Evolutionary conservation across 2,113 vertebrate species (phyloP).

Genomic region (Rynchops niger): DNA sequence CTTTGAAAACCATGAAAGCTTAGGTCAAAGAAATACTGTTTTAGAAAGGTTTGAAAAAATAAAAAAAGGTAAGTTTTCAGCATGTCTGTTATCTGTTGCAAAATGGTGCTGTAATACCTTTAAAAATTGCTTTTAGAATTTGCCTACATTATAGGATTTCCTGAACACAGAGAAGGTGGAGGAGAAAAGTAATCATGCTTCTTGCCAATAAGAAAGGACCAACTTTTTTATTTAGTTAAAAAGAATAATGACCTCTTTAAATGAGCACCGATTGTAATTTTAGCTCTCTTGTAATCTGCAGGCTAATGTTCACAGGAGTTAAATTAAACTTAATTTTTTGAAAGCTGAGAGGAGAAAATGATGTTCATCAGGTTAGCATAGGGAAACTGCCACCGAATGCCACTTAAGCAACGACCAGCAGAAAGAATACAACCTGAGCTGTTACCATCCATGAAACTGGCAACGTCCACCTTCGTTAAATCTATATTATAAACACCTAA

Average conservation of each 20-base stretch:
- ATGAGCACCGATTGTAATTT: background rate
- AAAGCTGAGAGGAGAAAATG: background rate
- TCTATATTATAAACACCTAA: slow-evolving; percentile 7
- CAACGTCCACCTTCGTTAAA: background rate
- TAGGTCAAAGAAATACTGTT: background rate
- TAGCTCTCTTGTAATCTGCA: background rate
- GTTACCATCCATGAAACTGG: background rate
- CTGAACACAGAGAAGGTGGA: background rate
- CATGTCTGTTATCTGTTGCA: background rate
- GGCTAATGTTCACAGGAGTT: background rate
- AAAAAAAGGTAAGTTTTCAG: background rate
- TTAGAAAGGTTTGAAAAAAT: background rate
- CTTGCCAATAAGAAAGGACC: background rate
- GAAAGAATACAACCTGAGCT: background rate
- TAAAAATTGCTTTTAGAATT: background rate
- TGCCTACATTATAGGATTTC: background rate
- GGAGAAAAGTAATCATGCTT: background rate
- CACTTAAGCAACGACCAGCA: background rate
- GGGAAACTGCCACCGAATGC: background rate
- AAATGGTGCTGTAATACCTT: background rate
- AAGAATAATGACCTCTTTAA: background rate
- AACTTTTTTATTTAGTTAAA: background rate
- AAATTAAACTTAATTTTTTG: background rate
- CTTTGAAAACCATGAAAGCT: background rate
- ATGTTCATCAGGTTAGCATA: background rate